Percentiles rank a stretch among this genome's conserved stretches.
These are phyloP conservation scores for Pinna nobilis DNA, from an alignment of 1,140 invertebrate species.

Conservation along the genomic window DNA sequence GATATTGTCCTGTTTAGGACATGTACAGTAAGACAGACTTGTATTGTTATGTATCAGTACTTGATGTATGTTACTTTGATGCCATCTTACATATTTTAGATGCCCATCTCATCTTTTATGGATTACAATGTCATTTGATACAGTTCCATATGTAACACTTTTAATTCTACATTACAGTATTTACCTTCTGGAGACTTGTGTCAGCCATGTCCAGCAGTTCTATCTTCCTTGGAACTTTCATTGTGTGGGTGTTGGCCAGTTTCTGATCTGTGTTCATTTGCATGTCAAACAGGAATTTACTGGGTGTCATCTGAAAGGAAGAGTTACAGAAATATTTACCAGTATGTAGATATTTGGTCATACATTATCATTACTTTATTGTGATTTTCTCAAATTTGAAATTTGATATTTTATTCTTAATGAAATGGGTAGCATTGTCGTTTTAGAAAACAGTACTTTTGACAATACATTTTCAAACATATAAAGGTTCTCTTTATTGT, in stretches of 20 bases:
- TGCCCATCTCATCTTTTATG: too few relatives aligned
- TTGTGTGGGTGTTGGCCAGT: slow-evolving; percentile 72
- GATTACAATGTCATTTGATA: background rate
- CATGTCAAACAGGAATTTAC: slow-evolving; percentile 73
- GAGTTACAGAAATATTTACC: slow-evolving; percentile 14
- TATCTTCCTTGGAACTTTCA: slow-evolving; percentile 72
- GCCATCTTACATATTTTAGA: too few relatives aligned
- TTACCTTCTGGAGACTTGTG: slow-evolving; percentile 73
- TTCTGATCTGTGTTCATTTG: slow-evolving; percentile 74
- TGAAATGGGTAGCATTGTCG: too few relatives aligned
- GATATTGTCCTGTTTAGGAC: too few relatives aligned
- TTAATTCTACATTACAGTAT: background rate
- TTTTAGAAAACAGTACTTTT: too few relatives aligned
- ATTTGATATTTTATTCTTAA: background rate
- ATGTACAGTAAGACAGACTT: too few relatives aligned
- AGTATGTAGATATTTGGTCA: background rate
- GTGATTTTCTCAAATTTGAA: background rate
- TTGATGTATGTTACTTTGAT: too few relatives aligned
- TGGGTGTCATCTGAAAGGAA: slow-evolving; percentile 71
- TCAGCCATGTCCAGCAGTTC: slow-evolving; percentile 74
- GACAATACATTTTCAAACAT: too few relatives aligned
- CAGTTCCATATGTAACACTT: too few relatives aligned
- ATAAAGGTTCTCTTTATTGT: too few relatives aligned
- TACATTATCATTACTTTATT: background rate
- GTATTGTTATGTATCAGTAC: too few relatives aligned